phyloP scores from a whole-genome alignment of 30 jellyfish, hydroid and myxozoan species.

The Clytia hemisphaerica region DNA sequence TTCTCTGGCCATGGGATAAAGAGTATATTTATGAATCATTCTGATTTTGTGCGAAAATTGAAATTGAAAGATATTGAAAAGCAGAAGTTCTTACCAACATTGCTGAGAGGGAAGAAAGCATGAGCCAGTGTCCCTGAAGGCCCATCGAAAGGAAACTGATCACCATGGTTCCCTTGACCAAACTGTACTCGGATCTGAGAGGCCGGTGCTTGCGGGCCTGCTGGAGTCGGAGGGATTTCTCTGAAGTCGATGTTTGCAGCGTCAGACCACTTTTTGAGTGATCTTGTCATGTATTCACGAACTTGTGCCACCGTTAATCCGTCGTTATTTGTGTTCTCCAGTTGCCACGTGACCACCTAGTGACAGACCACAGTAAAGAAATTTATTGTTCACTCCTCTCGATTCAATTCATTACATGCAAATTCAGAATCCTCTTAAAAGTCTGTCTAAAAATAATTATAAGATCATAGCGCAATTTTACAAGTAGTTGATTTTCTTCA shows the following conservation, averaged over 20 bases:
- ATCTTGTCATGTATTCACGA: constrained; percentile 39
- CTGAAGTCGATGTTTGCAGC: constrained; percentile 54
- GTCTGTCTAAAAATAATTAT: not conserved
- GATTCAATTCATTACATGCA: not conserved
- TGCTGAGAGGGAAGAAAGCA: constrained; percentile 65
- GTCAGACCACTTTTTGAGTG: constrained; percentile 69
- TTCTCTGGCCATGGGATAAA: too few relatives aligned
- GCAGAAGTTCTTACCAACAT: constrained; percentile 29
- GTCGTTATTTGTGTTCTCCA: constrained; percentile 73
- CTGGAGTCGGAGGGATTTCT: constrained; percentile 29
- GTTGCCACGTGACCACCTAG: constrained; percentile 68
- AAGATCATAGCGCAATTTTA: too few relatives aligned
- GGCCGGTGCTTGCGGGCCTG: too few relatives aligned
- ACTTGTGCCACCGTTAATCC: constrained; percentile 48
- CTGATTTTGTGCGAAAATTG: too few relatives aligned
- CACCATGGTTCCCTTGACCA: constrained; percentile 50
- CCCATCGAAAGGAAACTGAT: constrained; percentile 74
- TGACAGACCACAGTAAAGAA: not conserved
- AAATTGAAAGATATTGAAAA: too few relatives aligned
- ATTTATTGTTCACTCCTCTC: not conserved
- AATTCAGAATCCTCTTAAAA: not conserved
- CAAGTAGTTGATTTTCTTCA: too few relatives aligned
- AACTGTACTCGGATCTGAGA: constrained; percentile 65
- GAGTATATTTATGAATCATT: too few relatives aligned
- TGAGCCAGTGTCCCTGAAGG: constrained; percentile 86